phyloP scores from a whole-genome alignment of 1,140 invertebrate species.

The Macrobrachium rosenbergii region DNA sequence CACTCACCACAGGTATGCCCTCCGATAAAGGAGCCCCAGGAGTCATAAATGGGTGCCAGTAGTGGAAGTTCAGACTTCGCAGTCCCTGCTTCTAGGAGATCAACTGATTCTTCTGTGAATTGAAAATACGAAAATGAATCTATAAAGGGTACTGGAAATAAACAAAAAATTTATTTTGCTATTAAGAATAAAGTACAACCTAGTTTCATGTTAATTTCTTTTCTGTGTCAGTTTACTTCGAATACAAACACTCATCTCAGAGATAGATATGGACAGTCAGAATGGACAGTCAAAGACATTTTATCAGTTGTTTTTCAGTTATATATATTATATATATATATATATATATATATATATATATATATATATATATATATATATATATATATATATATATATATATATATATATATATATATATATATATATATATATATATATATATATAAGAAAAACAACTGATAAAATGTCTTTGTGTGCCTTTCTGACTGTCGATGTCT shows the following conservation, averaged over 20 bases:
- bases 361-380: constrained; percentile 22
- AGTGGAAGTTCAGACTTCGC: constrained; percentile 41
- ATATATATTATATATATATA: constrained; percentile 13
- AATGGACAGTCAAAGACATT: no score
- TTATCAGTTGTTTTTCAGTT: no score
- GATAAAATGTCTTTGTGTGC: no score
- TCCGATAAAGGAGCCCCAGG: constrained; percentile 15
- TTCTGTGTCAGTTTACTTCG: no score
- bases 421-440: constrained; percentile 22
- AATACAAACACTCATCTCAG: neutral
- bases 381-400: neutral
- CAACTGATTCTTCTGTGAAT: constrained; percentile 25
- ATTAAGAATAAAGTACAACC: no score
- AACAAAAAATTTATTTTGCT: no score
- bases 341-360: constrained; percentile 19
- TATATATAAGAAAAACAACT: neutral
- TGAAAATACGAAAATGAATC: neutral
- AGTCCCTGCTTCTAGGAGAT: constrained; percentile 29
- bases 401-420: constrained; percentile 19
- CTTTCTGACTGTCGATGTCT: no score
- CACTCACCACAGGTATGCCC: constrained; percentile 25
- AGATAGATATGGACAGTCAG: no score
- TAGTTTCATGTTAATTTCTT: no score
- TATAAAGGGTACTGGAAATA: no score
- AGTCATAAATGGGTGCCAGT: constrained; percentile 40